A percentile compares a stretch with the other conserved stretches of the same genome.
Conservation (phyloP, 92 coral and sea anemone species). For the Isaurus tuberculatus region DNA sequence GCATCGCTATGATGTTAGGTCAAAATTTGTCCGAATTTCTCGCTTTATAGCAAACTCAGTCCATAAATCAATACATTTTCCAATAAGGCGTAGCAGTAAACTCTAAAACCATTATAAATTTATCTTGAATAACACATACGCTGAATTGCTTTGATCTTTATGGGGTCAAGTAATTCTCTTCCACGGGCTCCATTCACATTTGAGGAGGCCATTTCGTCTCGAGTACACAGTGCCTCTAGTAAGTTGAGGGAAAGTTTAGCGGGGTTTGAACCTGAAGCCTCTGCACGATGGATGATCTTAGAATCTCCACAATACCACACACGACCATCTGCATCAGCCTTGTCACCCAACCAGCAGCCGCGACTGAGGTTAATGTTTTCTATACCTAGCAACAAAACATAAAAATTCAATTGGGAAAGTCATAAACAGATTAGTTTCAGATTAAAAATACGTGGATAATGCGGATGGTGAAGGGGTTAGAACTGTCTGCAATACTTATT, state of each 20-base stretch:
- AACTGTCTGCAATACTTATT: no score
- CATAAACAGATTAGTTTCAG: no score
- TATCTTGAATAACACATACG: constrained; percentile 72
- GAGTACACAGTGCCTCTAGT: constrained; percentile 84
- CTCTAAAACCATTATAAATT: no score
- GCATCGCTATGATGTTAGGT: no score
- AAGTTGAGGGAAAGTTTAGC: constrained; percentile 90
- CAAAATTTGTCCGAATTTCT: no score
- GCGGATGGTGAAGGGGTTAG: no score
- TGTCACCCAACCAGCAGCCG: constrained; percentile 94
- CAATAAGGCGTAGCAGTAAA: no score
- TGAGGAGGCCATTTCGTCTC: constrained; percentile 98
- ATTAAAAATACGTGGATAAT: no score
- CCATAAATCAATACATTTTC: no score
- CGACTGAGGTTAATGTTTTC: constrained; percentile 62
- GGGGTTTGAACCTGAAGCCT: constrained; percentile 90
- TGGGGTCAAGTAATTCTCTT: constrained; percentile 85
- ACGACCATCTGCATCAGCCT: constrained; percentile 69
- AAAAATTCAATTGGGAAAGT: no score
- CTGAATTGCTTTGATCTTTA: constrained; percentile 92
- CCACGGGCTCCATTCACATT: constrained; percentile 97
- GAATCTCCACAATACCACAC: constrained; percentile 95
- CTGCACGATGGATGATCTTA: constrained; percentile 81
- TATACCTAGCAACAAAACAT: constrained; percentile 40
- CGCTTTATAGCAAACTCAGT: no score